Evolutionary conservation across 1,140 invertebrate species (phyloP).

Genomic region (Pentalonia nigronervosa): DNA sequence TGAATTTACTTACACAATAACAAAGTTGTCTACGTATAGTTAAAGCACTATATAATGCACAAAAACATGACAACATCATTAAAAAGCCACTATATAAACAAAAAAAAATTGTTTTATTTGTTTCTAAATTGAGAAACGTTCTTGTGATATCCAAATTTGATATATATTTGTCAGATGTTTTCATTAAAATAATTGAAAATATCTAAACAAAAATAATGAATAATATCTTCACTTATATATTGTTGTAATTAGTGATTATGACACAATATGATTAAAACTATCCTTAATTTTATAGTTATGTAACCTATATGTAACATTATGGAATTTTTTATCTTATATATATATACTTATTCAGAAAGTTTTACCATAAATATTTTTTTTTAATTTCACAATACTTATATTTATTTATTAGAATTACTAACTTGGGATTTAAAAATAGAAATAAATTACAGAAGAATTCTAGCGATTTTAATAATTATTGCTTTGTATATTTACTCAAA

Average conservation of each 20-base stretch:
- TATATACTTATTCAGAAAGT: no score
- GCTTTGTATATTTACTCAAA: no score
- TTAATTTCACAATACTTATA: no score
- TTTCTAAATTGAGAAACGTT: conserved; percentile 49
- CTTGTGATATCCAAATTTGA: conserved; percentile 42
- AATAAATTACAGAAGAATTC: no score
- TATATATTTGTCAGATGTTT: conserved; percentile 40
- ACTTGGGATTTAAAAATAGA: no score
- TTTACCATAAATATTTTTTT: no score
- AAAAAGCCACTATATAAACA: conserved; percentile 32
- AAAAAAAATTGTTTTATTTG: conserved; percentile 36
- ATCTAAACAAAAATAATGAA: background rate
- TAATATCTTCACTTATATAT: background rate
- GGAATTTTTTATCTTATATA: no score
- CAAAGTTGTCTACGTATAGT: conserved; percentile 22
- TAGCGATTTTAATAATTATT: no score
- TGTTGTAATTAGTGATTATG: background rate
- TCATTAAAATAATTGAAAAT: conserved; percentile 40
- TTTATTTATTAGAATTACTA: no score
- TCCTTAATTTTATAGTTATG: background rate
- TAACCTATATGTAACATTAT: no score
- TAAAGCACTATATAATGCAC: conserved; percentile 35
- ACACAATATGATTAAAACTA: background rate
- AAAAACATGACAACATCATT: conserved; percentile 22
- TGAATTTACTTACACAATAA: conserved; percentile 1